Base-by-base conservation (phyloP, 2,888 invertebrate species). In the Phalera bucephala region DNA sequence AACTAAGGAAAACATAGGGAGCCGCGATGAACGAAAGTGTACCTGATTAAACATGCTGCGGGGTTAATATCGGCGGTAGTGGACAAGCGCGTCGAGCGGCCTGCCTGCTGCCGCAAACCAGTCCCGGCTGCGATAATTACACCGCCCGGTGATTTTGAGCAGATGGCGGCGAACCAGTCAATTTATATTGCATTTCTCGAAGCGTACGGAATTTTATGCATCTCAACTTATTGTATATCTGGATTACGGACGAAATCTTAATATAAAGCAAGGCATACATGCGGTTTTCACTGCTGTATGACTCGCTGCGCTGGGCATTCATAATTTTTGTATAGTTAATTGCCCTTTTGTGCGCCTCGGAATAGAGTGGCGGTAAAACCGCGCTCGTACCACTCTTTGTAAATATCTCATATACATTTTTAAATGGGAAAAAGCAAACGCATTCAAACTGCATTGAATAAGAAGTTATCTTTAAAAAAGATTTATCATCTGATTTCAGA, bases 61-160 rank as follows among this genome's bases (percentile, higher is more conserved):
- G 31, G 31, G 5, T 17, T 17, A 40, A 39, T 39, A 31, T 36
- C 22, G 31, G 15, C 13, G 10, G 28, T 32, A 36, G 28, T 39
- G 52, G 52, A 41, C 32, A 36, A 25, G 17, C 35, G 23, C 31
- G 13, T 31, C 13, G 19, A 41, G 53, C 51, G 8, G 13, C 21
- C 2, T 7, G n/a, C 2, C 50, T 57, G 52, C 48, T 53, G 50
- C 40, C 26, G 19, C 23, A 48, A 70, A 69, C 65, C 64, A 39
- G 70, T 64, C 67, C 38, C 23, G 37, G 35, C 40, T 47, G 40
- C 34, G 43, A 45, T 64, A 56, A 66, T 63, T 67, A 59, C 52
- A 32, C 36, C 17, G 30, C 45, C 40, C 48, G 45, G 33, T 42
- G 50, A 62, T 60, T 60, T 52, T 33, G 52, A 64, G 59, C 72